phyloP scores from a whole-genome alignment of 2,113 vertebrate species.

The Ivindomyrus marchei region DNA sequence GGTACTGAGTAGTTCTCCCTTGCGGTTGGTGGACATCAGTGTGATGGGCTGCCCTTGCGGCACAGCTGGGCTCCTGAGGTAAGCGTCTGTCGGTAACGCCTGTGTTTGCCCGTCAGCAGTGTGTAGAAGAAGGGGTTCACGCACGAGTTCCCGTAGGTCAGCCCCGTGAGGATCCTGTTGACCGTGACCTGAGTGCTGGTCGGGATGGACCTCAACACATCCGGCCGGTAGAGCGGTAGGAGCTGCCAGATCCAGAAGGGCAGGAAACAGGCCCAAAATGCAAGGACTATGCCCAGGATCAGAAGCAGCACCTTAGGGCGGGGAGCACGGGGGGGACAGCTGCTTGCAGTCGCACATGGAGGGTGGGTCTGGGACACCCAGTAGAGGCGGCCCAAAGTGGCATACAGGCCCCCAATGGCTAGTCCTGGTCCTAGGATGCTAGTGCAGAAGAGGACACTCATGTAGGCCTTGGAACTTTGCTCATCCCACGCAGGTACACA shows the following conservation, averaged over 20 bases:
- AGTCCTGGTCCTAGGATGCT: conserved; percentile 73
- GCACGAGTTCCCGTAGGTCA: conserved; percentile 75
- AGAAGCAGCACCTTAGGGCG: conserved; percentile 71
- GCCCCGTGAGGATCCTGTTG: conserved; percentile 69
- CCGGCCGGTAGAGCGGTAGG: conserved; percentile 65
- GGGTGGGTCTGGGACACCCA: conserved; percentile 70
- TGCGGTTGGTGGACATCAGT: conserved; percentile 26
- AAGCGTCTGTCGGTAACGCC: conserved; percentile 41
- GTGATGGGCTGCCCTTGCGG: conserved; percentile 55
- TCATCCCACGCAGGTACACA: conserved; percentile 73
- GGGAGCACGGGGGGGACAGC: conserved; percentile 59
- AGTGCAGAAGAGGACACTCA: conserved; percentile 71
- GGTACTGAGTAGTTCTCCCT: neutral
- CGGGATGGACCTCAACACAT: conserved; percentile 59
- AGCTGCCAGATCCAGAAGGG: conserved; percentile 80
- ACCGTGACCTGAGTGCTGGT: conserved; percentile 68
- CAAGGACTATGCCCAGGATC: conserved; percentile 69
- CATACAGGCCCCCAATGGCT: conserved; percentile 68
- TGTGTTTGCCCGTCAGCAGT: conserved; percentile 62
- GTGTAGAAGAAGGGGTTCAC: conserved; percentile 79
- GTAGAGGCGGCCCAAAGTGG: conserved; percentile 65
- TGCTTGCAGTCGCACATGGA: conserved; percentile 53
- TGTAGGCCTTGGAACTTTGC: conserved; percentile 66
- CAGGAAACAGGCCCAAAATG: conserved; percentile 76
- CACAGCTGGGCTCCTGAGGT: conserved; percentile 45